Percentiles rank a stretch among this genome's conserved stretches.
Evolutionary conservation across 2,888 invertebrate genomes (phyloP).

Genomic region (Heliconius aoede): DNA sequence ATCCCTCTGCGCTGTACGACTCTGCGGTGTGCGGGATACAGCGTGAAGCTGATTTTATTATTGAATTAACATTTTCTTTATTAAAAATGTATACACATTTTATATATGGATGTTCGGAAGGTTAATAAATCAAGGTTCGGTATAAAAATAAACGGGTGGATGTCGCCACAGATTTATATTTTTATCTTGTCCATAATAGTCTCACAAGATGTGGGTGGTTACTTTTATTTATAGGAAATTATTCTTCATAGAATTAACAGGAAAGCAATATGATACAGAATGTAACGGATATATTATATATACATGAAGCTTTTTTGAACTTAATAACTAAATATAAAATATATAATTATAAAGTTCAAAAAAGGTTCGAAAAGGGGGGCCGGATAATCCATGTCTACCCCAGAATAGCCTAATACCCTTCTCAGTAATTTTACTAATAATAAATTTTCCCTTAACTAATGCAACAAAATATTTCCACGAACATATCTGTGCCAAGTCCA

Average conservation of each 20-base stretch:
- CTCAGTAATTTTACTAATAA: neutral
- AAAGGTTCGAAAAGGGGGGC: no score
- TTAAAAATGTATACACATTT: neutral
- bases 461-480: no score
- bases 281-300: neutral
- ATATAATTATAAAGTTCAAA: no score
- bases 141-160: neutral
- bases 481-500: no score
- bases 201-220: neutral
- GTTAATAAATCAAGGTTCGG: neutral
- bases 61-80: neutral
- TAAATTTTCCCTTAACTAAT: no score
- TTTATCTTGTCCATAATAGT: neutral
- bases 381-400: no score
- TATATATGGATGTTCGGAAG: neutral
- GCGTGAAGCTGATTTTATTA: no score
- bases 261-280: neutral
- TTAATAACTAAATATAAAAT: no score
- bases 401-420: neutral
- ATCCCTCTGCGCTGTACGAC: no score
- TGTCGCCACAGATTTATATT: slow-evolving; percentile 2
- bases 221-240: slow-evolving; percentile 4
- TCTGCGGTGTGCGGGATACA: no score
- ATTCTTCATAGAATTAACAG: neutral
- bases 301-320: no score